These are phyloP conservation scores for Scarus forsteni DNA, from an alignment of 2,797 vertebrate species.

Conservation along the genomic window DNA sequence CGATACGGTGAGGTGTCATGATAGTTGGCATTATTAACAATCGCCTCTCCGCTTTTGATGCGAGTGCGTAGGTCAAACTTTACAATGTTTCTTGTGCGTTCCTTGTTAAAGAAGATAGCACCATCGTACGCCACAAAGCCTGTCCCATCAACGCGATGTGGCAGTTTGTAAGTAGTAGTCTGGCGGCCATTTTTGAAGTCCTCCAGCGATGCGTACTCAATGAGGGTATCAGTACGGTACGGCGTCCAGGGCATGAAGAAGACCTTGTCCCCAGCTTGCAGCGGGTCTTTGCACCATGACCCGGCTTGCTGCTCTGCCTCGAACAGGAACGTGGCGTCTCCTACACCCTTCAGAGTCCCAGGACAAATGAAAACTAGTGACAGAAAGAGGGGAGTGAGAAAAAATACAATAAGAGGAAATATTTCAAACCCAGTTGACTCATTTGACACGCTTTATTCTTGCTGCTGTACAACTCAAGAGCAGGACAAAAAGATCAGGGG, in stretches of 20 bases:
- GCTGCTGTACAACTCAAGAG: constrained; percentile 65
- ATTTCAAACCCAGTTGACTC: constrained; percentile 3
- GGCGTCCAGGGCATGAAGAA: constrained; percentile 99
- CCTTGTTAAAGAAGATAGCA: constrained; percentile 99
- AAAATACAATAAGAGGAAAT: constrained; percentile 46
- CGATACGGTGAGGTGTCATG: constrained; percentile 98
- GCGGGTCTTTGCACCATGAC: constrained; percentile 98
- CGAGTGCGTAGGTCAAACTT: constrained; percentile 98
- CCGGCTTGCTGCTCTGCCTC: constrained; percentile 99
- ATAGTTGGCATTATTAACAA: constrained; percentile 98
- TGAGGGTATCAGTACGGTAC: constrained; percentile 96
- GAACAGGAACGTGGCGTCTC: constrained; percentile 92
- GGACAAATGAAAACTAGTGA: constrained; percentile 99
- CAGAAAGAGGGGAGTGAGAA: constrained; percentile 84
- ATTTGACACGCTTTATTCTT: constrained; percentile 58
- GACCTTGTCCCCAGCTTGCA: constrained; percentile 98
- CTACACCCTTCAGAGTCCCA: constrained; percentile 95
- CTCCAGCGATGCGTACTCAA: constrained; percentile 95
- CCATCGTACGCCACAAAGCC: constrained; percentile 98
- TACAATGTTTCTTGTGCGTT: constrained; percentile 97
- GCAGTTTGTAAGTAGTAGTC: constrained; percentile 96
- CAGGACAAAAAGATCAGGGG: constrained; percentile 68
- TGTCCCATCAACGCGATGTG: constrained; percentile 97
- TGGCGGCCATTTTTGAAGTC: constrained; percentile 94
- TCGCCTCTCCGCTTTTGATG: constrained; percentile 99